Evolutionary conservation across 2,888 invertebrate species (phyloP).

Genomic region (Spilosoma lubricipeda): DNA sequence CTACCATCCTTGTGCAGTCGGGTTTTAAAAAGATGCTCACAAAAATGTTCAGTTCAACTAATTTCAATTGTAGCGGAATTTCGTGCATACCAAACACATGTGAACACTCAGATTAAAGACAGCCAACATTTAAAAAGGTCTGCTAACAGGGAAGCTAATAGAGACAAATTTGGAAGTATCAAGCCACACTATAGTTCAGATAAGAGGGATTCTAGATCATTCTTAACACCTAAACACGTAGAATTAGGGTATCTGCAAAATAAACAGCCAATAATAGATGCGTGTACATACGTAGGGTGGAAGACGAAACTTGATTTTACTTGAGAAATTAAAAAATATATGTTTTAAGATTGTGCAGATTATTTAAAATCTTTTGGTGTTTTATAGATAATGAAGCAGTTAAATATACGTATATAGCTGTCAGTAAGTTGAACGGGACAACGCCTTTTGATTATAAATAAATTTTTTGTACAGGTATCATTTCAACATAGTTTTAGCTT

Average conservation of each 20-base stretch:
- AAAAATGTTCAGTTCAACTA: neutral
- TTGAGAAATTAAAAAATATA: neutral
- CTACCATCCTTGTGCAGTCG: neutral
- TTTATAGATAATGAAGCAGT: neutral
- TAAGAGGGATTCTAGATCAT: constrained; percentile 31
- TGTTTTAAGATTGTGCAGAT: neutral
- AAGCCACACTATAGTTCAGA: constrained; percentile 49
- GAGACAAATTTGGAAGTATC: constrained; percentile 46
- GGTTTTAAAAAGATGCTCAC: neutral
- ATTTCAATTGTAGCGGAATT: constrained; percentile 9
- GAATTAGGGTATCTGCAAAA: constrained; percentile 33
- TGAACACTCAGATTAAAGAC: constrained; percentile 19
- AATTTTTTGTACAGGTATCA: too few relatives aligned
- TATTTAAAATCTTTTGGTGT: neutral
- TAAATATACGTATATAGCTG: neutral
- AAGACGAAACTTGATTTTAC: constrained; percentile 28
- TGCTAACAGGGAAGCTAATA: constrained; percentile 46
- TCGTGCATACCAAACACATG: constrained; percentile 20
- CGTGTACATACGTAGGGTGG: constrained; percentile 21
- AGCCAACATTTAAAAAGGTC: constrained; percentile 25
- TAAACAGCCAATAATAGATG: constrained; percentile 41
- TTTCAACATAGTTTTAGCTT: too few relatives aligned
- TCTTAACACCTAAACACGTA: constrained; percentile 17
- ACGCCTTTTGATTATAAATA: too few relatives aligned
- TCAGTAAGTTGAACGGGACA: too few relatives aligned